Evolutionary conservation across 2,888 invertebrate species (phyloP).

Genomic region (Ormyrus labotus): DNA sequence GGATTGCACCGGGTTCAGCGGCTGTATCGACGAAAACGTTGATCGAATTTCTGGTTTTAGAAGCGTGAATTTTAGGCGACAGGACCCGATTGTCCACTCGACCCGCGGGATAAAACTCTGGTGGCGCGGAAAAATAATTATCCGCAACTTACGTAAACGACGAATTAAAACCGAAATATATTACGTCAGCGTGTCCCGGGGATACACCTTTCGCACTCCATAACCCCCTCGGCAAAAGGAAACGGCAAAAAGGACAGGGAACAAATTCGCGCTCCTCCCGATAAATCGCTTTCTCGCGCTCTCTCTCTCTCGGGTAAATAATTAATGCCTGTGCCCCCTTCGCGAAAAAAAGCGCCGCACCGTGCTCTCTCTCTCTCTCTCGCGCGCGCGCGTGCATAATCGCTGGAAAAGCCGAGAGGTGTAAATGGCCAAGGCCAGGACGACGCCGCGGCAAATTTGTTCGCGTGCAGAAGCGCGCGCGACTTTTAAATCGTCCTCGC

Average conservation of each 20-base stretch:
- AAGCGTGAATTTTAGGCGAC: too few species aligned
- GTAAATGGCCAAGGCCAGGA: constrained; percentile 26
- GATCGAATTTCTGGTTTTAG: too few species aligned
- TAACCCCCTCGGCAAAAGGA: not conserved
- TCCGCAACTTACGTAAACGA: too few species aligned
- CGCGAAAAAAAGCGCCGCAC: not conserved
- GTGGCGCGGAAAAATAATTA: too few species aligned
- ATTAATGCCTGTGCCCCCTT: constrained; percentile 27
- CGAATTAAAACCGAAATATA: not conserved
- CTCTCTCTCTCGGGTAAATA: constrained; percentile 9
- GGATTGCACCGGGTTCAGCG: too few species aligned
- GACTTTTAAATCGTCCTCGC: constrained; percentile 42
- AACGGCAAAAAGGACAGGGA: constrained; percentile 18
- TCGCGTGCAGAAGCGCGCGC: constrained; percentile 20
- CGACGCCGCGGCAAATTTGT: not conserved
- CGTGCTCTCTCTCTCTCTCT: not conserved
- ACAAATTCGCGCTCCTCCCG: constrained; percentile 37
- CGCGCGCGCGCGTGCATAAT: not conserved
- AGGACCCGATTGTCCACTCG: too few species aligned
- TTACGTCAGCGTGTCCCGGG: constrained; percentile 9
- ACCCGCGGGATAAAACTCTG: too few species aligned
- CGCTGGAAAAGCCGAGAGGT: not conserved
- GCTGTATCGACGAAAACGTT: too few species aligned
- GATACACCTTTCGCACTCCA: not conserved
- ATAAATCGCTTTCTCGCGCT: constrained; percentile 34